Evolutionary conservation across 2,888 invertebrate species (phyloP), one percentile per base, ranked within the genome.

Genomic region (Calameuta idolon): DNA sequence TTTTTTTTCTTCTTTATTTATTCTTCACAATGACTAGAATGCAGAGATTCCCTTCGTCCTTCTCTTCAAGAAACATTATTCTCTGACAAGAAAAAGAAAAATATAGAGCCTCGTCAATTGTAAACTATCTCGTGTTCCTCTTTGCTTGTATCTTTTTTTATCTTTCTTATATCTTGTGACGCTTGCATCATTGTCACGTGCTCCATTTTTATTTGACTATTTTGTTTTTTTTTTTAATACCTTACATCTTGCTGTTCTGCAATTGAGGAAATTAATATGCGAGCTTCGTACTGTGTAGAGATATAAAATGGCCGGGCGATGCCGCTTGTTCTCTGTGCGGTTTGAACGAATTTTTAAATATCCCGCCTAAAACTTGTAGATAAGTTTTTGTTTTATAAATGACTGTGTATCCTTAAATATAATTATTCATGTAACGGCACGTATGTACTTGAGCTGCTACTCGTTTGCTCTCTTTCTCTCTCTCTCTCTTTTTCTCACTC

Each of bases 1-100:
- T 40, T 55, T 23, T 40, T 23, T 40, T 55, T 23, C n/a, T 23
- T 76, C 81, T 55, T 55, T 23, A 55, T 55, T 55, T 55, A 55
- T 55, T 55, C 55, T 55, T 55, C 55, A 55, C 55, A 55, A 55
- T 83, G 81, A 81, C 82, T 83, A 83, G 81, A 81, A 82, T 79
- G 71, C 81, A 79, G 81, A 80, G 82, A 80, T 81, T 78, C 74
- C 76, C 76, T 68, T 55, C 55, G 55, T 55, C 55, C 55, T 55
- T 55, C 55, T 55, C 69, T 73, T 76, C 79, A 69, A 75, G 75
- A 71, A 73, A 35, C 74, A 33, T 34, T n/a, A 73, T 73, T n/a
- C 34, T 69, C 71, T 75, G 35, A 73, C 75, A 35, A 34, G 55
- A 5, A 69, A 69, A 73, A 35, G 31, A 55, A 37, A 75, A 68